phyloP scores from a whole-genome alignment of 1,140 invertebrate species.

The Magallana gigas region DNA sequence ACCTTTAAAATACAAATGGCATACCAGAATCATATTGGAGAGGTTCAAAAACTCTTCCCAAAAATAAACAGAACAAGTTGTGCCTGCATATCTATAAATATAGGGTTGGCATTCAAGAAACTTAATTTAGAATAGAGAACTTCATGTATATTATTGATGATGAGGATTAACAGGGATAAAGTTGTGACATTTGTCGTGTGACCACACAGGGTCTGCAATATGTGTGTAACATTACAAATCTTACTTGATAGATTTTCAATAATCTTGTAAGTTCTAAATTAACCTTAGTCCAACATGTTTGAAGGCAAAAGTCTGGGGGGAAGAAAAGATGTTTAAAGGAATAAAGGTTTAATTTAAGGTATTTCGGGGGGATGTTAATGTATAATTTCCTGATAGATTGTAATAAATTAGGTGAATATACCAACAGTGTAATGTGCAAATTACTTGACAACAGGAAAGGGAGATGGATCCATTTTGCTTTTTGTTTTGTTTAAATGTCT shows the following conservation, averaged over 20 bases:
- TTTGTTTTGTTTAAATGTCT: no score
- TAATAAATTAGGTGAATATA: not conserved
- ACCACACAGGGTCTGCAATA: not conserved
- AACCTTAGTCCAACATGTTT: not conserved
- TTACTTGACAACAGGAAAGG: not conserved
- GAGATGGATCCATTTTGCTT: not conserved
- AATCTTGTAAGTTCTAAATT: not conserved
- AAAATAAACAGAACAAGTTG: no score
- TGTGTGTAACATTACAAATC: not conserved
- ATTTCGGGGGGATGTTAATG: not conserved
- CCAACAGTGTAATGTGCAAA: not conserved
- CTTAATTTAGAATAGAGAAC: not conserved
- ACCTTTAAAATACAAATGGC: no score
- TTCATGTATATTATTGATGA: not conserved
- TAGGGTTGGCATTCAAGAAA: not conserved
- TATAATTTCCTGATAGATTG: not conserved
- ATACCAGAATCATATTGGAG: no score
- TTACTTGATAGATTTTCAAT: conserved; percentile 1
- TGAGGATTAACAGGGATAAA: not conserved
- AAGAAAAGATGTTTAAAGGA: not conserved
- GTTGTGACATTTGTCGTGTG: not conserved
- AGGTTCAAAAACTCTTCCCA: no score
- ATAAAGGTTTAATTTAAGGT: not conserved
- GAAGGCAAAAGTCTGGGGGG: not conserved
- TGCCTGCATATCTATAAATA: no score